A percentile compares a stretch with the other conserved stretches of the same genome.
Conservation (phyloP, 92 coral and sea anemone species). For the Parazoanthus darwini region DNA sequence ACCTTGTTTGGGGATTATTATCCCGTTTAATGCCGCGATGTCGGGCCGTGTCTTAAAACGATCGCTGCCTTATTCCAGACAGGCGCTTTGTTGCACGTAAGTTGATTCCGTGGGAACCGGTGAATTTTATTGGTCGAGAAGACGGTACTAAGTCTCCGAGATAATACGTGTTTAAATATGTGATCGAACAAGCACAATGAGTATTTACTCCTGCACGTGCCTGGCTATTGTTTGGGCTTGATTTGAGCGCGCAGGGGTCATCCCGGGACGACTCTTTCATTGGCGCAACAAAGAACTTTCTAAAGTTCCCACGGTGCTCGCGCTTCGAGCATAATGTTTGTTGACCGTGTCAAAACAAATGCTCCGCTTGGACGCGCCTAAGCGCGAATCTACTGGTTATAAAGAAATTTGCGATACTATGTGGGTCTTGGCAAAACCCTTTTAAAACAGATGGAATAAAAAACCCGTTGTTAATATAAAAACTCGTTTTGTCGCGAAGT, state of each 20-base stretch:
- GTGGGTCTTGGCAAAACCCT: neutral
- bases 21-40: slow-evolving; percentile 33
- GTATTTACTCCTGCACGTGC: slow-evolving; percentile 79
- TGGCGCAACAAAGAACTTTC: slow-evolving; percentile 59
- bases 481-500: neutral
- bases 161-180: slow-evolving; percentile 72
- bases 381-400: slow-evolving; percentile 20
- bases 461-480: neutral
- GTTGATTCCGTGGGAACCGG: slow-evolving; percentile 87
- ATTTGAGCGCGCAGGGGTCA: slow-evolving; percentile 51
- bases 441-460: neutral
- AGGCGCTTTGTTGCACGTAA: slow-evolving; percentile 58
- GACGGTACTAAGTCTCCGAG: slow-evolving; percentile 39
- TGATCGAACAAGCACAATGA: slow-evolving; percentile 55
- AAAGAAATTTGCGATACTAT: neutral
- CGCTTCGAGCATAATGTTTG: slow-evolving; percentile 33
- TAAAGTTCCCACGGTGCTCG: slow-evolving; percentile 83
- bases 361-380: slow-evolving; percentile 13
- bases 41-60: slow-evolving; percentile 46
- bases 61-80: slow-evolving; percentile 64
- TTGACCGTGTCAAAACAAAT: slow-evolving; percentile 15
- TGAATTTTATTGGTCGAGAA: slow-evolving; percentile 57
- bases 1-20: slow-evolving; percentile 59
- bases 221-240: slow-evolving; percentile 62
- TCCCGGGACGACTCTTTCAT: slow-evolving; percentile 47